Conservation (phyloP, 30 jellyfish, hydroid and myxozoan species). For the Nemopilema nomurai region DNA sequence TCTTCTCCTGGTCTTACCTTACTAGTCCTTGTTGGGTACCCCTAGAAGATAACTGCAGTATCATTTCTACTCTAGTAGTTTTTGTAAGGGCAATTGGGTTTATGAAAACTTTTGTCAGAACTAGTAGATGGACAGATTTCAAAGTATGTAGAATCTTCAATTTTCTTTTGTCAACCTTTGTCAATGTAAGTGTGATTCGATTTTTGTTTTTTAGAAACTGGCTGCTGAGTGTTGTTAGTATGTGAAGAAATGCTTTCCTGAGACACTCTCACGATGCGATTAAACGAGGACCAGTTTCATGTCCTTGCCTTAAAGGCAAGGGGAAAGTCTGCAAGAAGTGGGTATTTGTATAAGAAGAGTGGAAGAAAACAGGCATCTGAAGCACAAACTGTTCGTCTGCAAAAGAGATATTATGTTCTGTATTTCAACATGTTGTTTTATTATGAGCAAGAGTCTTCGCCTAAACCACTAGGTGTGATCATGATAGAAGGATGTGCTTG, state of each 20-base stretch:
- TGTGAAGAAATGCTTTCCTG: not conserved
- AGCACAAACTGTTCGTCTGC: slow-evolving; percentile 85
- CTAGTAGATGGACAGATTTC: too few relatives aligned
- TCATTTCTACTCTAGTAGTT: too few relatives aligned
- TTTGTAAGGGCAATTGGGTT: too few relatives aligned
- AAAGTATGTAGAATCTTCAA: too few relatives aligned
- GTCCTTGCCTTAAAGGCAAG: slow-evolving; percentile 79
- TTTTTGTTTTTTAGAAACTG: not conserved
- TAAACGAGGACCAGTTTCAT: slow-evolving; percentile 73
- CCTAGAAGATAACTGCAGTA: too few relatives aligned
- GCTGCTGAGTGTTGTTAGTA: slow-evolving; percentile 8
- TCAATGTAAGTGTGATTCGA: too few relatives aligned
- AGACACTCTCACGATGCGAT: slow-evolving; percentile 42
- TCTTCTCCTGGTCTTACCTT: too few relatives aligned
- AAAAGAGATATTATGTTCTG: slow-evolving; percentile 80
- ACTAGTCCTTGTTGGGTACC: too few relatives aligned
- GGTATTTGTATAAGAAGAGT: slow-evolving; percentile 74
- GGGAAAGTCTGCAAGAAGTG: slow-evolving; percentile 57
- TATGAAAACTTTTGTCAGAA: too few relatives aligned
- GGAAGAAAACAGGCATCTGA: slow-evolving; percentile 72
- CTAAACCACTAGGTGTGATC: slow-evolving; percentile 88
- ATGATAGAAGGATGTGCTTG: slow-evolving; percentile 75
- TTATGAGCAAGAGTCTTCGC: slow-evolving; percentile 65
- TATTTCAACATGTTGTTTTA: slow-evolving; percentile 83
- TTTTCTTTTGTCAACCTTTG: too few relatives aligned